These are phyloP conservation scores for Stegodyphus mimosarum DNA, from an alignment of 1,140 invertebrate species.

Conservation along the genomic window DNA sequence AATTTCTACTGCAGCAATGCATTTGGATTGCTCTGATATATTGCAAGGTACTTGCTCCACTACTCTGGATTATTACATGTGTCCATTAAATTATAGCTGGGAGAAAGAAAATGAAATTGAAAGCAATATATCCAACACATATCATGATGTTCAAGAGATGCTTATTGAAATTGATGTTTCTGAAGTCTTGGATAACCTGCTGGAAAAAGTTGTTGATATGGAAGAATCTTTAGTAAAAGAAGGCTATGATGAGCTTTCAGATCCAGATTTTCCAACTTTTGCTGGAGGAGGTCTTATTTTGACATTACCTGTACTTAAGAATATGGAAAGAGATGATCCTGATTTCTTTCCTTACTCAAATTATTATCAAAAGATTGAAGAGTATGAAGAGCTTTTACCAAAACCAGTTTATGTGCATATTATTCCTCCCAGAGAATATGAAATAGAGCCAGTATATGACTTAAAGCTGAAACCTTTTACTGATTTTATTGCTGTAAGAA, in stretches of 20 bases:
- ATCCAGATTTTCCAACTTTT: neutral
- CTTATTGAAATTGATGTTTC: neutral
- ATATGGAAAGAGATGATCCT: neutral
- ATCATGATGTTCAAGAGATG: neutral
- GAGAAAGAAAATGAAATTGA: neutral
- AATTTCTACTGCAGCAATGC: neutral
- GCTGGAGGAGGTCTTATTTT: neutral
- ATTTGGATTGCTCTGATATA: neutral
- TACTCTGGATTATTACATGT: neutral
- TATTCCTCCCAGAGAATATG: neutral
- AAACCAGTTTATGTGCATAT: neutral
- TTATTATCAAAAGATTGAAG: neutral
- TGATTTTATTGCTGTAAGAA: neutral
- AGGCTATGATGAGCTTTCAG: too few species aligned
- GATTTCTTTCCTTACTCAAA: neutral
- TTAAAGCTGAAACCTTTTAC: neutral
- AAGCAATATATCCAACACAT: neutral
- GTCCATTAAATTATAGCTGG: too few species aligned
- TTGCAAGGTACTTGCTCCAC: neutral
- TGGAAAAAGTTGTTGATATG: neutral
- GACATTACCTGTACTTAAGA: neutral
- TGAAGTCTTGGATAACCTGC: neutral
- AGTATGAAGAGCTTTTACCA: neutral
- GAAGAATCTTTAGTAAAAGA: neutral
- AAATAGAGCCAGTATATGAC: neutral